Evolutionary conservation across 2,888 invertebrate genomes (phyloP).

Genomic region (Carabus problematicus): DNA sequence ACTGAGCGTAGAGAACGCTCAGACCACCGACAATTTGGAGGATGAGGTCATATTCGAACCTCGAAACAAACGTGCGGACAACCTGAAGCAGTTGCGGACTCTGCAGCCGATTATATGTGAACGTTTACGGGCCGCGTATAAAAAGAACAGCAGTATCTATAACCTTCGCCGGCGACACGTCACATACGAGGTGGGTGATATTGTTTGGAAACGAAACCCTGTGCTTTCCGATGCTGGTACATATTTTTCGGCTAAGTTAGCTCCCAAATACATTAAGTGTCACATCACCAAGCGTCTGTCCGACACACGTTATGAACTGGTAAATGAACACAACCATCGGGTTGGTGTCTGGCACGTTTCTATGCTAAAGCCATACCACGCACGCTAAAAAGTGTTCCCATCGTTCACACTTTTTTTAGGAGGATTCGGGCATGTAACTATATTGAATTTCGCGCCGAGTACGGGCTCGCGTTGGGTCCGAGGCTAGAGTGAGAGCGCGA

Average conservation of each 20-base stretch:
- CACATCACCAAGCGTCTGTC: background rate
- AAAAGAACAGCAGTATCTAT: slow-evolving; percentile 41
- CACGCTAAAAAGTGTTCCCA: too few species aligned
- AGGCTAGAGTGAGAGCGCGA: too few species aligned
- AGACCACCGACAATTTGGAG: background rate
- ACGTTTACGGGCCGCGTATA: slow-evolving; percentile 30
- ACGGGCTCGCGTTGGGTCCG: too few species aligned
- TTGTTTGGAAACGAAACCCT: slow-evolving; percentile 31
- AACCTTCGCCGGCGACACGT: slow-evolving; percentile 38
- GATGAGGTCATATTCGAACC: background rate
- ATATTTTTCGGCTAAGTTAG: background rate
- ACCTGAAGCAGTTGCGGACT: slow-evolving; percentile 14
- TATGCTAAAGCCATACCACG: background rate
- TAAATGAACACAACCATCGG: background rate
- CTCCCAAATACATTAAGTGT: slow-evolving; percentile 13
- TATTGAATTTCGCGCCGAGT: too few species aligned
- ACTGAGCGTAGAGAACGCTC: background rate
- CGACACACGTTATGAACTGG: background rate
- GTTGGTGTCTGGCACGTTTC: slow-evolving; percentile 1
- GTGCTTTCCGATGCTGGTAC: slow-evolving; percentile 26
- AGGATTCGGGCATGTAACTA: too few species aligned
- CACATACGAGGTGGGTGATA: slow-evolving; percentile 32
- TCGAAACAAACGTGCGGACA: slow-evolving; percentile 12
- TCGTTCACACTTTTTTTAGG: too few species aligned
- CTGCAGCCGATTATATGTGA: slow-evolving; percentile 15